Evolutionary conservation across 2,113 vertebrate genomes (phyloP).

Genomic region (Leptosomus discolor): DNA sequence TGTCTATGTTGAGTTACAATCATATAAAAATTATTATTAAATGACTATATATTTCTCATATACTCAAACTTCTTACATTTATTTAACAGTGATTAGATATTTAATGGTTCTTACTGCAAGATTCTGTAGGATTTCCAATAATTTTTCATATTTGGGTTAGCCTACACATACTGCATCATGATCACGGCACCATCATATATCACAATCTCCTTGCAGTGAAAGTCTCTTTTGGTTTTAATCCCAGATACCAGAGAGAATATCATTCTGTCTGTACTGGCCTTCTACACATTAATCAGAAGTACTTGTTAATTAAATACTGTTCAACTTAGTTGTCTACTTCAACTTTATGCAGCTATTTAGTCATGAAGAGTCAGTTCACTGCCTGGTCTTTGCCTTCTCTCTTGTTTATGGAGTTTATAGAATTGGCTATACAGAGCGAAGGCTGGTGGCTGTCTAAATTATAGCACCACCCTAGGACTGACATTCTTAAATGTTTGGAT

Average conservation of each 20-base stretch:
- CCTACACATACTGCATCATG: background rate
- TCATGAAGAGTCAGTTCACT: background rate
- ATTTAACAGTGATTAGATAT: background rate
- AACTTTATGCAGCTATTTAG: background rate
- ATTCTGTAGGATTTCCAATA: background rate
- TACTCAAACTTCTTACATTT: background rate
- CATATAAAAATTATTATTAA: background rate
- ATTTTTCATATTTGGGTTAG: background rate
- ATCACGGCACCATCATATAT: background rate
- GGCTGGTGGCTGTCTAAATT: background rate
- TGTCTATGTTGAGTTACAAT: background rate
- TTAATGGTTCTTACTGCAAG: background rate
- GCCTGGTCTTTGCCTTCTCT: background rate
- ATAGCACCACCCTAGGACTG: background rate
- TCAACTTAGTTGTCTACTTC: background rate
- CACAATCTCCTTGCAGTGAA: background rate
- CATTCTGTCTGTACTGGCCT: background rate
- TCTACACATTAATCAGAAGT: background rate
- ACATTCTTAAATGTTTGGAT: background rate
- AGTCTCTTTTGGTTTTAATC: background rate
- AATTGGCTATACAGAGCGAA: background rate
- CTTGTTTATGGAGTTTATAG: background rate
- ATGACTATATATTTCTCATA: background rate
- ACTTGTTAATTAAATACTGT: background rate
- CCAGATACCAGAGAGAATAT: background rate